phyloP scores from a whole-genome alignment of 1,140 invertebrate genomes.

The Drosophila ogumai region DNA sequence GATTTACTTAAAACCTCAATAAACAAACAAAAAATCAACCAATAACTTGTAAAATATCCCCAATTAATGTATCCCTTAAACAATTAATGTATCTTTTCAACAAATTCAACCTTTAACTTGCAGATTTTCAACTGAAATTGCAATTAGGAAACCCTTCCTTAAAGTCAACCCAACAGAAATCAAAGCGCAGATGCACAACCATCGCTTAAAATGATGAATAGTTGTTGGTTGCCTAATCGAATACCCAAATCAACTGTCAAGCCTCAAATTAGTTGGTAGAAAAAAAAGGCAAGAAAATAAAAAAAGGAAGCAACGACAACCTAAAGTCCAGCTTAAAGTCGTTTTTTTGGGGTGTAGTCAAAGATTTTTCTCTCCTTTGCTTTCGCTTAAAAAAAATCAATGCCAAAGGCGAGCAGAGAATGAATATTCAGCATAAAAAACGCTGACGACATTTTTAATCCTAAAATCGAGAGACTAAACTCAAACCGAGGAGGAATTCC shows the following conservation, averaged over 20 bases:
- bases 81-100: neutral
- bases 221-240: conserved; percentile 52
- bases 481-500: conserved; percentile 9
- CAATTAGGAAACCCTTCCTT: conserved; percentile 5
- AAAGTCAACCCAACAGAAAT: neutral
- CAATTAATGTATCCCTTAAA: neutral
- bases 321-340: conserved; percentile 10
- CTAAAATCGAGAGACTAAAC: conserved; percentile 78
- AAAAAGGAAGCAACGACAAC: conserved; percentile 12
- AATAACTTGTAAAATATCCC: neutral
- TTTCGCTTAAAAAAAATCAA: conserved; percentile 23
- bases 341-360: conserved; percentile 13
- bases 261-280: conserved; percentile 55
- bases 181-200: conserved; percentile 6
- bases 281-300: neutral
- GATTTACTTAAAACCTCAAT: neutral
- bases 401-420: no score
- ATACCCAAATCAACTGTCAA: conserved; percentile 79
- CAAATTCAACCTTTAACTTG: neutral
- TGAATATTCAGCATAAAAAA: conserved; percentile 72
- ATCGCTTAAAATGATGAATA: conserved; percentile 55
- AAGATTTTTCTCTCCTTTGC: conserved; percentile 40
- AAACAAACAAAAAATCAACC: neutral
- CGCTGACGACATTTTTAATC: conserved; percentile 82
- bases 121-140: neutral